Evolutionary conservation across 1,140 invertebrate genomes (phyloP).

Genomic region (Sesamia nonagrioides): DNA sequence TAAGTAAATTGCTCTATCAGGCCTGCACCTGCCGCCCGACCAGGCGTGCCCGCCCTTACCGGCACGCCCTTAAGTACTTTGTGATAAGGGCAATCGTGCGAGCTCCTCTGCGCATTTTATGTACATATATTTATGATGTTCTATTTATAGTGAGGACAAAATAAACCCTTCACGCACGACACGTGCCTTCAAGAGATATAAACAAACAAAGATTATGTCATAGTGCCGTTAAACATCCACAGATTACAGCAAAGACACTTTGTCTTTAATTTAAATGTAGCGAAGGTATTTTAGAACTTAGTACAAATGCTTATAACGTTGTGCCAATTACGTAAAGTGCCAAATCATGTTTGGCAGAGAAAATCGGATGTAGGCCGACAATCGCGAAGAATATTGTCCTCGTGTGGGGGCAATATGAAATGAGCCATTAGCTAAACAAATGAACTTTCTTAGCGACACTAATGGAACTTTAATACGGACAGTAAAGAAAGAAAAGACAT

Average conservation of each 20-base stretch:
- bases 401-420: slow-evolving; percentile 23
- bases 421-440: slow-evolving; percentile 50
- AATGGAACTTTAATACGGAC: neutral
- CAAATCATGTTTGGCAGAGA: slow-evolving; percentile 68
- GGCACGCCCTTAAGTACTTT: slow-evolving; percentile 56
- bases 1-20: slow-evolving; percentile 82
- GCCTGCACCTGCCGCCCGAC: slow-evolving; percentile 73
- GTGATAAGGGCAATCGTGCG: slow-evolving; percentile 66
- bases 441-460: slow-evolving; percentile 7
- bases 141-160: slow-evolving; percentile 53
- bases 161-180: slow-evolving; percentile 41
- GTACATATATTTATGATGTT: slow-evolving; percentile 59
- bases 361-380: slow-evolving; percentile 58
- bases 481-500: too few relatives aligned
- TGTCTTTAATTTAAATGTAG: slow-evolving; percentile 44
- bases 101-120: slow-evolving; percentile 47
- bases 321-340: slow-evolving; percentile 74
- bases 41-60: slow-evolving; percentile 46
- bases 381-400: slow-evolving; percentile 49
- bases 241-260: slow-evolving; percentile 9
- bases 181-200: slow-evolving; percentile 36
- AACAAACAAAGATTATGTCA: slow-evolving; percentile 37
- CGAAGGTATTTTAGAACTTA: slow-evolving; percentile 6
- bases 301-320: slow-evolving; percentile 45
- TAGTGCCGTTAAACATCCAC: slow-evolving; percentile 21